phyloP scores from a whole-genome alignment of 2,113 vertebrate genomes.

The Turdus rufiventris region DNA sequence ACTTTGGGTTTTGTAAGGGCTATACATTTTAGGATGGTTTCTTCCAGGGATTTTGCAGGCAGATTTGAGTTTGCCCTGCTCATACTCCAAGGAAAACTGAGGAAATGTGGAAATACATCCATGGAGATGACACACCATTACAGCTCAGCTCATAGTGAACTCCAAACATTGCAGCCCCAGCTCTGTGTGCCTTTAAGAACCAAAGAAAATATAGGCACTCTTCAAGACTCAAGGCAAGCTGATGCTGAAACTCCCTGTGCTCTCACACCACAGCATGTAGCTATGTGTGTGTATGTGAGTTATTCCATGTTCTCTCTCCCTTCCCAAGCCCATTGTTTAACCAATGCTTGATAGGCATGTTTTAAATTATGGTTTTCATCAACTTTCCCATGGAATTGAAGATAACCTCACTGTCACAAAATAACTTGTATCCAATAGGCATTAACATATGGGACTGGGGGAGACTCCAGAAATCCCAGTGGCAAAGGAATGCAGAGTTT shows the following conservation, averaged over 20 bases:
- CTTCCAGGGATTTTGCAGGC: not conserved
- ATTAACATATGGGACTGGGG: not conserved
- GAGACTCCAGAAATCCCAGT: not conserved
- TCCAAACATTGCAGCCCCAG: not conserved
- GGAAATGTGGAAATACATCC: not conserved
- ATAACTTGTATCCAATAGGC: not conserved
- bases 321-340: not conserved
- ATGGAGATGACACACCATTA: not conserved
- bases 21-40: not conserved
- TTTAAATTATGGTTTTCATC: not conserved
- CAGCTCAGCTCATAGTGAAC: not conserved
- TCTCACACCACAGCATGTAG: not conserved
- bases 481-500: accelerated
- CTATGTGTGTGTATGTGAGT: not conserved
- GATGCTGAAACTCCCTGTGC: not conserved
- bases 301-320: not conserved
- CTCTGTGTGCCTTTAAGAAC: not conserved
- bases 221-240: not conserved
- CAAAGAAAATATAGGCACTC: not conserved
- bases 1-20: not conserved
- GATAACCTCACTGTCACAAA: not conserved
- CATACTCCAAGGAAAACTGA: not conserved
- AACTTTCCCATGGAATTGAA: not conserved
- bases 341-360: not conserved
- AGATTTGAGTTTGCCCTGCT: not conserved